Conservation (phyloP, 1,140 invertebrate genomes). For the Spodoptera frugiperda region DNA sequence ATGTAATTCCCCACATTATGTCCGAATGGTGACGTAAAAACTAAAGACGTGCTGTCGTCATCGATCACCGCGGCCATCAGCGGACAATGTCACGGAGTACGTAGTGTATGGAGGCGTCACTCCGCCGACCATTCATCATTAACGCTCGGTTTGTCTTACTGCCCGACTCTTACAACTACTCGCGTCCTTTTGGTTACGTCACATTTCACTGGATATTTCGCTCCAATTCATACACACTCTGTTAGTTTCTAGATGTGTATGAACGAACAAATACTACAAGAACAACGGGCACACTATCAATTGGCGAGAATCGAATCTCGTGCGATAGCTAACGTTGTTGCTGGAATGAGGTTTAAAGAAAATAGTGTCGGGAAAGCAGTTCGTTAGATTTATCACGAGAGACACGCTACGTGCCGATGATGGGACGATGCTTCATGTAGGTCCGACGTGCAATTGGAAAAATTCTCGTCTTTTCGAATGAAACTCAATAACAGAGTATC, state of each 20-base stretch:
- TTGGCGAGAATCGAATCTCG: conserved; percentile 9
- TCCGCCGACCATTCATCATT: conserved; percentile 16
- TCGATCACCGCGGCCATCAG: conserved; percentile 29
- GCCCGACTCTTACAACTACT: background rate
- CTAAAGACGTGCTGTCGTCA: background rate
- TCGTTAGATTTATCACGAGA: conserved; percentile 23
- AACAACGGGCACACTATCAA: too few relatives aligned
- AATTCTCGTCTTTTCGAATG: background rate
- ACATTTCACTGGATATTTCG: too few relatives aligned
- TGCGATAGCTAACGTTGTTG: conserved; percentile 11
- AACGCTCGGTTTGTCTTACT: conserved; percentile 1
- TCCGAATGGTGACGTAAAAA: background rate
- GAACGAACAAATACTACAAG: too few relatives aligned
- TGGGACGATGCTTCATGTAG: conserved; percentile 2
- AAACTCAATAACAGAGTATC: background rate
- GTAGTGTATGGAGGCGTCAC: background rate
- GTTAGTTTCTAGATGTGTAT: too few relatives aligned
- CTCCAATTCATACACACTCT: too few relatives aligned
- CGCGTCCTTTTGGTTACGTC: too few relatives aligned
- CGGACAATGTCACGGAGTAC: background rate
- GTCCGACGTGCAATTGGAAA: conserved; percentile 4
- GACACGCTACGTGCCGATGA: conserved; percentile 8
- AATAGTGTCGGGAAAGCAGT: conserved; percentile 1
- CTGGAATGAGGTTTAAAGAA: conserved; percentile 9
- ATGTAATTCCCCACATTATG: background rate